phyloP scores from a whole-genome alignment of 2,888 invertebrate species.

The Cecidostiba fungosa region DNA sequence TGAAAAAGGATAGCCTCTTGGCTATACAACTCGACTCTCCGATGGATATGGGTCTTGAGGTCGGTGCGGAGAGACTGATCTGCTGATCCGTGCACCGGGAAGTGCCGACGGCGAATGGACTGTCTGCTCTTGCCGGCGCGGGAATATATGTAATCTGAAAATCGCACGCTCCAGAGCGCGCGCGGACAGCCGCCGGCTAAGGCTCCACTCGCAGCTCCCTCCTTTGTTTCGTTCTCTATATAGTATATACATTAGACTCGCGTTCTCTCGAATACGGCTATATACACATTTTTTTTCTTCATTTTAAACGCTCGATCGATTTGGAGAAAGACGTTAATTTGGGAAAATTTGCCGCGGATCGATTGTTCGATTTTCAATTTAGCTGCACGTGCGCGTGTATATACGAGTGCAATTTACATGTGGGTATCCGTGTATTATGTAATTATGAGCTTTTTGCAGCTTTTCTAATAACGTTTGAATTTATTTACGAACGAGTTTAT shows the following conservation, averaged over 20 bases:
- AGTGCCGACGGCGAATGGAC: conserved; percentile 51
- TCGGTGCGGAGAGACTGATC: not conserved
- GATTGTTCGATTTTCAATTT: too few species aligned
- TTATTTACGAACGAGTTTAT: not conserved
- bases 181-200: conserved; percentile 1
- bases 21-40: not conserved
- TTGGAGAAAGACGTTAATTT: too few species aligned
- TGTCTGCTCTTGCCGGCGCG: conserved; percentile 36
- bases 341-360: too few species aligned
- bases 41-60: not conserved
- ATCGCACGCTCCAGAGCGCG: conserved; percentile 59
- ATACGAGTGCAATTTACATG: too few species aligned
- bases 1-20: not conserved
- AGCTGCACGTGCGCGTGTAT: too few species aligned
- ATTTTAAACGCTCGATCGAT: too few species aligned
- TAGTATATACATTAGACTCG: not conserved
- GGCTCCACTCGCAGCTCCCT: not conserved
- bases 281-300: too few species aligned
- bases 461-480: not conserved
- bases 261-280: not conserved
- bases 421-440: not conserved
- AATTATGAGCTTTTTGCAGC: not conserved
- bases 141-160: conserved; percentile 62
- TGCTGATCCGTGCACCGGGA: conserved; percentile 55
- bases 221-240: not conserved